Evolutionary conservation across 2,888 invertebrate species (phyloP), one percentile per base, ranked within the genome.

Genomic region (Pristionchus maxplancki): DNA sequence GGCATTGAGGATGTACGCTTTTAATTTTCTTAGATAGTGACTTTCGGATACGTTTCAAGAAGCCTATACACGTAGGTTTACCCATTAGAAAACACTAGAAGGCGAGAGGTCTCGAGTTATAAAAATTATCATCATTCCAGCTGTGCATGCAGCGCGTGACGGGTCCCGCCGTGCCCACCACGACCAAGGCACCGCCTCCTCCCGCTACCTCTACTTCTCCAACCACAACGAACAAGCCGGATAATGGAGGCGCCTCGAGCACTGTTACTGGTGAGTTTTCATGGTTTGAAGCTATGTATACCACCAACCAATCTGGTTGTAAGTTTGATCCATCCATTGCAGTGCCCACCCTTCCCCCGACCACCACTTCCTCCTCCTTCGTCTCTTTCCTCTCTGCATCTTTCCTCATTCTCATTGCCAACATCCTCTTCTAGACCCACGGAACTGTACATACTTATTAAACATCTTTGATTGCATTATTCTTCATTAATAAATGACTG

Each of bases 191-290:
- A 24, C 31, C 64, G 5, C 64, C 64, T 28, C 64, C 64, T 31
- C 64, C 64, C 9, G 20, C 71, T 20, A 20, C n/a, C 3, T 31
- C 71, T 1, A 40, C 71, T 40, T 37, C 71, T 4, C 37, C 20
- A 1, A 74, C 71, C 0, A 74, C 71, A 9, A 74, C 71, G 20
- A 74, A 37, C 40, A 37, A 74, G 40, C 34, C 34, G 24, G 40
- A 37, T 40, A 40, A 74, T 40, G 71, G 8, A 20, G 15, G 20
- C 71, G 24, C 6, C 71, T 13, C 64, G 28, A 74, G 20, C 37
- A 40, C 71, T 24, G 71, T 28, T 24, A 74, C 71, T 37, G 71
- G 71, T 74, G 67, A 71, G 37, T 34, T n/a, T n/a, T n/a, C n/a
- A n/a, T n/a, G n/a, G n/a, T n/a, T n/a, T n/a, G n/a, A n/a, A n/a